These are phyloP conservation scores for Gyrodactylus salaris DNA, from an alignment of 1,140 invertebrate species.

Conservation along the genomic window DNA sequence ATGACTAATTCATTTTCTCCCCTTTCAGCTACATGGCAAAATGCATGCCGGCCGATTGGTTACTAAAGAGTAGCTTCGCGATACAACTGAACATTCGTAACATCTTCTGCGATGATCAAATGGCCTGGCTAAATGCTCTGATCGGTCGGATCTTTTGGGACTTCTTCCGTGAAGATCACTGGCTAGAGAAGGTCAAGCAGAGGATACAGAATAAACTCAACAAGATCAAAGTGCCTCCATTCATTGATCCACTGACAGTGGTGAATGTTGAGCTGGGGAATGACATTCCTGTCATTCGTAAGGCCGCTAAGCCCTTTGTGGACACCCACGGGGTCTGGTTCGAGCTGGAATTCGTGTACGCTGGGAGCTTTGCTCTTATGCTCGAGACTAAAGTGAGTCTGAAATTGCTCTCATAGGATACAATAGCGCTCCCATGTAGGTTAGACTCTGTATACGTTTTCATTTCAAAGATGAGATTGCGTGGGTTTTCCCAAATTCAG, in stretches of 20 bases:
- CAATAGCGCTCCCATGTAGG: too few species aligned
- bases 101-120: not conserved
- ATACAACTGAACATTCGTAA: not conserved
- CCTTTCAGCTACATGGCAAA: slow-evolving; percentile 3
- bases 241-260: slow-evolving; percentile 45
- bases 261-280: slow-evolving; percentile 39
- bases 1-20: not conserved
- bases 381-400: slow-evolving; percentile 71
- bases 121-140: slow-evolving; percentile 5
- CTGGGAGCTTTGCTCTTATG: slow-evolving; percentile 48
- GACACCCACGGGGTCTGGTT: slow-evolving; percentile 65
- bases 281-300: slow-evolving; percentile 37
- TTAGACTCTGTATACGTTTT: too few species aligned
- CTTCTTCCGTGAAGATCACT: slow-evolving; percentile 2
- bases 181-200: not conserved
- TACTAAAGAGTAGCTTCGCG: not conserved
- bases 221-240: slow-evolving; percentile 28
- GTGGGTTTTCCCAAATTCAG: too few species aligned
- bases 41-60: not conserved
- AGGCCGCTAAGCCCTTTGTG: slow-evolving; percentile 33
- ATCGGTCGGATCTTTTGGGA: slow-evolving; percentile 2
- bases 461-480: too few species aligned
- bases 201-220: slow-evolving; percentile 5
- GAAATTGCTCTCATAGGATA: not conserved
- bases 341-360: slow-evolving; percentile 54